Evolutionary conservation across 2,113 vertebrate genomes (phyloP), one percentile per base, ranked within the genome.

Genomic region (Chaetodon auriga): DNA sequence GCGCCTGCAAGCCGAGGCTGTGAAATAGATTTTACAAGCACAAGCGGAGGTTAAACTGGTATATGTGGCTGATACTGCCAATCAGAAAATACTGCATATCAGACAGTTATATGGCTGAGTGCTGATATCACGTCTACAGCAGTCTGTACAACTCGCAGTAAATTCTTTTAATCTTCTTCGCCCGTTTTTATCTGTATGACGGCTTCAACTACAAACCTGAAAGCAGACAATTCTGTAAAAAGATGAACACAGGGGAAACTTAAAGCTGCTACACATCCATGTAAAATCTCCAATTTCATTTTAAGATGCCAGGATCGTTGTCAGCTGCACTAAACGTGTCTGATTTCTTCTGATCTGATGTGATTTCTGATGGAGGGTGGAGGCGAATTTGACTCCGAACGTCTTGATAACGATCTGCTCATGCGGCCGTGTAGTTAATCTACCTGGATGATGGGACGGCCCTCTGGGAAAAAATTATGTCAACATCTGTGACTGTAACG

Each of bases 1-100:
- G 2, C 14, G 69, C 53, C 80, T 60, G 55, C 43, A 69, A 36
- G 66, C 18, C 2, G 14, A 13, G 48, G 36, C 72, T 41, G 55
- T 65, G 65, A 89, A 81, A 79, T 54, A 45, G 80, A 88, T 74
- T 78, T 77, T 45, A 78, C 68, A n/a, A 55, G 62, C 58, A 49
- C 41, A 63, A 51, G 71, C 57, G 11, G 38, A 72, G 78, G 81
- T 83, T 83, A 65, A 84, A 80, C 82, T 51, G 66, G 11, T 74
- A 5, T 9, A 11, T 21, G 43, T 13, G n/a, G 25, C 6, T 77
- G 51, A 74, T 61, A 75, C 10, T 21, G 51, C 66, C 48, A 57
- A 68, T 64, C 41, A 46, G 51, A 36, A 86, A 80, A 76, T 19
- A 23, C 6, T 18, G n/a, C 19, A 54, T n/a, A 35, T 62, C 49